phyloP scores from a whole-genome alignment of 2,113 vertebrate species.

The Antennarius striatus region DNA sequence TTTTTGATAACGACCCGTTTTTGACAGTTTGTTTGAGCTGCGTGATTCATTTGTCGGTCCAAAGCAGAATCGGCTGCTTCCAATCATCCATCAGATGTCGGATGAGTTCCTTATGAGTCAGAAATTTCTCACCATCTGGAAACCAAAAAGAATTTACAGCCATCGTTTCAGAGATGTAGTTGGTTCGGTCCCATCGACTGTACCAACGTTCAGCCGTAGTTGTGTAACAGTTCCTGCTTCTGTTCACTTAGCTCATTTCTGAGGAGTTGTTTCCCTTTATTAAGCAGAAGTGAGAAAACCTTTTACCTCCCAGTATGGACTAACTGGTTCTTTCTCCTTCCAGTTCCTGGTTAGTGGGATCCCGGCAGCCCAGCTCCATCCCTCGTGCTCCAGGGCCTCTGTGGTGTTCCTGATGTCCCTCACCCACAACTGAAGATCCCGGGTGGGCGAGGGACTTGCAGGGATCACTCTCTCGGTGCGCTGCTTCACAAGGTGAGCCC shows the following conservation, averaged over 20 bases:
- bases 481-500: slow-evolving; percentile 90
- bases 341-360: slow-evolving; percentile 90
- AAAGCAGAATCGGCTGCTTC: too few relatives aligned
- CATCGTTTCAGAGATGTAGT: too few relatives aligned
- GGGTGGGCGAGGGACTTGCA: slow-evolving; percentile 98
- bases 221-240: too few relatives aligned
- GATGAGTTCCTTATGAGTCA: too few relatives aligned
- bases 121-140: background rate
- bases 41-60: too few relatives aligned
- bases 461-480: slow-evolving; percentile 97
- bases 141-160: too few relatives aligned
- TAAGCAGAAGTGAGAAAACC: background rate
- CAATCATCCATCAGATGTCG: too few relatives aligned
- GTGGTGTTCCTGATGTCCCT: slow-evolving; percentile 99
- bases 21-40: too few relatives aligned
- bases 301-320: background rate
- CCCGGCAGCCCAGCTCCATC: slow-evolving; percentile 88
- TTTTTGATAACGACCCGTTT: too few relatives aligned
- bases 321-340: background rate
- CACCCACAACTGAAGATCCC: slow-evolving; percentile 99
- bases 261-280: background rate
- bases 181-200: too few relatives aligned
- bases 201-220: too few relatives aligned
- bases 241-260: too few relatives aligned
- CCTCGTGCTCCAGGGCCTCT: slow-evolving; percentile 97